A percentile compares a stretch with the other conserved stretches of the same genome.
phyloP scores from a whole-genome alignment of 2,888 invertebrate species.

The Netelia inedita region DNA sequence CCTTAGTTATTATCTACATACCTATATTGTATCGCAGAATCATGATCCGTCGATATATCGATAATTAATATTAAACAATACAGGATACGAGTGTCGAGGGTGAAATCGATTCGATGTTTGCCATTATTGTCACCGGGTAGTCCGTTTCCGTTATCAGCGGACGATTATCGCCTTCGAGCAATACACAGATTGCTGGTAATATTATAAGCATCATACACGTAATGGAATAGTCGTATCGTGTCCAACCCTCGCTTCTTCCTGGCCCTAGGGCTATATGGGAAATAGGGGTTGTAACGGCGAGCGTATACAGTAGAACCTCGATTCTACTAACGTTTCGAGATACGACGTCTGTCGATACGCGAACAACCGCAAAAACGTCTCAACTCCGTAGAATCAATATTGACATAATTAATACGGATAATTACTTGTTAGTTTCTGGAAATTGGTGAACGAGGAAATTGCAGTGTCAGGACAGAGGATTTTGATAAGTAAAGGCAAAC shows the following conservation, averaged over 20 bases:
- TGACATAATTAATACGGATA: no score
- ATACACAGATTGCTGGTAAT: slow-evolving; percentile 34
- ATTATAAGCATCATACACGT: not conserved
- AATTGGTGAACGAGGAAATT: no score
- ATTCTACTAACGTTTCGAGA: not conserved
- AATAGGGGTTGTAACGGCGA: not conserved
- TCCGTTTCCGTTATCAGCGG: slow-evolving; percentile 36
- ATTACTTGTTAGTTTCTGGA: no score
- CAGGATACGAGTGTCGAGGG: slow-evolving; percentile 5
- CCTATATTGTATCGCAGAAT: not conserved
- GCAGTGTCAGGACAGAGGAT: no score
- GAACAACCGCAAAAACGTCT: no score
- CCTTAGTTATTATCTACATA: not conserved
- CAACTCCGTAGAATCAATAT: no score
- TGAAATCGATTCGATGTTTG: slow-evolving; percentile 49
- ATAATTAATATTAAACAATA: slow-evolving; percentile 46
- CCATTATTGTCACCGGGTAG: slow-evolving; percentile 53
- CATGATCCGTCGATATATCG: not conserved
- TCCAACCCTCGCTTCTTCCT: slow-evolving; percentile 2
- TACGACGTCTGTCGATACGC: no score
- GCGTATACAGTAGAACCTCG: not conserved
- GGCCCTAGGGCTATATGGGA: slow-evolving; percentile 5
- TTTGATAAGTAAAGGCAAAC: no score
- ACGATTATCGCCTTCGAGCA: slow-evolving; percentile 54
- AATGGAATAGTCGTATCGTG: not conserved